Percentiles rank a stretch among this genome's conserved stretches.
Conservation (phyloP, 2,888 invertebrate genomes). For the Lomographa bimaculata region DNA sequence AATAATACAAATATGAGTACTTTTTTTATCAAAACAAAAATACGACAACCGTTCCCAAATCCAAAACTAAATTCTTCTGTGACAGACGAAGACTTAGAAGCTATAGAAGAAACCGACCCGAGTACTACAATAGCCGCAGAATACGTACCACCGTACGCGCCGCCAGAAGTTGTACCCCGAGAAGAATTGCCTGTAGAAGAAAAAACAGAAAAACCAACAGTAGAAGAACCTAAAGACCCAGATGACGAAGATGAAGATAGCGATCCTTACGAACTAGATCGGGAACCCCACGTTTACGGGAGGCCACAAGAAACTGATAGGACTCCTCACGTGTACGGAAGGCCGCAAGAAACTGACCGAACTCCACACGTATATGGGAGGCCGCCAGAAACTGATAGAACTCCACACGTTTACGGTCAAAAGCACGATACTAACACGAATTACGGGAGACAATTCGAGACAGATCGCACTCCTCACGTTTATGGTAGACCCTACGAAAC, state of each 20-base stretch:
- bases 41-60: slow-evolving; percentile 72
- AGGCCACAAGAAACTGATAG: slow-evolving; percentile 7
- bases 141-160: slow-evolving; percentile 32
- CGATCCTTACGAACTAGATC: slow-evolving; percentile 18
- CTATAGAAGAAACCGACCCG: slow-evolving; percentile 65
- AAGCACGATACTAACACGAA: no score
- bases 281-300: slow-evolving; percentile 21
- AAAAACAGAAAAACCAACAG: slow-evolving; percentile 19
- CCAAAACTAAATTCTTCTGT: slow-evolving; percentile 51
- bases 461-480: slow-evolving; percentile 12
- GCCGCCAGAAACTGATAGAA: slow-evolving; percentile 8
- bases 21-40: slow-evolving; percentile 53
- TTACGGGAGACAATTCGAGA: slow-evolving; percentile 17
- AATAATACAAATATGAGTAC: no score
- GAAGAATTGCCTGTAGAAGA: slow-evolving; percentile 28
- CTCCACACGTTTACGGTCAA: slow-evolving; percentile 19
- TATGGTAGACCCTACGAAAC: slow-evolving; percentile 19
- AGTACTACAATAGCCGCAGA: slow-evolving; percentile 38
- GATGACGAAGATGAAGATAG: slow-evolving; percentile 16
- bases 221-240: slow-evolving; percentile 18
- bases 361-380: slow-evolving; percentile 27
- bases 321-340: slow-evolving; percentile 15
- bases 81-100: slow-evolving; percentile 73
- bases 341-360: slow-evolving; percentile 5
- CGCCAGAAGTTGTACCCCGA: slow-evolving; percentile 24